Percentiles rank a stretch among this genome's conserved stretches.
Conservation (phyloP, 2,113 vertebrate genomes). For the Atrichornis clamosus region DNA sequence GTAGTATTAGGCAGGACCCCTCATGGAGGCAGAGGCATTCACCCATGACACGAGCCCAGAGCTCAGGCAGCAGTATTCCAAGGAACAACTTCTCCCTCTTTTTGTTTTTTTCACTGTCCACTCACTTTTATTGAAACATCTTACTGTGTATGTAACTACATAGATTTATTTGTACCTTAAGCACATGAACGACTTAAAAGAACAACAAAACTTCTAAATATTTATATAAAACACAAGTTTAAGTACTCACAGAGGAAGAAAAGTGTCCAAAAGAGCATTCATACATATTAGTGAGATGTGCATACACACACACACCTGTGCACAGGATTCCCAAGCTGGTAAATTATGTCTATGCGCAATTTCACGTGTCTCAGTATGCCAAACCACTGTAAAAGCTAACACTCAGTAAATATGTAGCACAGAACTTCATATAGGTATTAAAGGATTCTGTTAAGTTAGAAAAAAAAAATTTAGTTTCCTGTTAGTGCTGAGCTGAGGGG, state of each 20-base stretch:
- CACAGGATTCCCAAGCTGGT: background rate
- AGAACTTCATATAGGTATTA: background rate
- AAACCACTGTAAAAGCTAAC: background rate
- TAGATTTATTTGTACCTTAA: background rate
- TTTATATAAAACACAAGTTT: background rate
- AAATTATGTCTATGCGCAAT: background rate
- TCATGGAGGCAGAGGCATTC: background rate
- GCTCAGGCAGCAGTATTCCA: background rate
- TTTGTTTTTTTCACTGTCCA: rapidly evolving
- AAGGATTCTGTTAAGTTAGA: background rate
- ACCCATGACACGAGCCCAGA: background rate
- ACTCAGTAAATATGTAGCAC: background rate
- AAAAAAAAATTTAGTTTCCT: background rate
- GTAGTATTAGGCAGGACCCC: background rate
- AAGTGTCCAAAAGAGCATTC: background rate
- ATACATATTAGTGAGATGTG: background rate
- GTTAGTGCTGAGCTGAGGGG: background rate
- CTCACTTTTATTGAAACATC: background rate
- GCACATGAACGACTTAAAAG: background rate
- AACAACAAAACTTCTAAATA: background rate
- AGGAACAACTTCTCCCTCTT: background rate
- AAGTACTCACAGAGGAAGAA: background rate
- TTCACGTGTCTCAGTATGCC: background rate
- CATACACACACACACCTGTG: background rate
- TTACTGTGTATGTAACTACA: background rate